These are phyloP conservation scores for Batillaria attramentaria DNA, from an alignment of 1,140 invertebrate species.

Conservation along the genomic window DNA sequence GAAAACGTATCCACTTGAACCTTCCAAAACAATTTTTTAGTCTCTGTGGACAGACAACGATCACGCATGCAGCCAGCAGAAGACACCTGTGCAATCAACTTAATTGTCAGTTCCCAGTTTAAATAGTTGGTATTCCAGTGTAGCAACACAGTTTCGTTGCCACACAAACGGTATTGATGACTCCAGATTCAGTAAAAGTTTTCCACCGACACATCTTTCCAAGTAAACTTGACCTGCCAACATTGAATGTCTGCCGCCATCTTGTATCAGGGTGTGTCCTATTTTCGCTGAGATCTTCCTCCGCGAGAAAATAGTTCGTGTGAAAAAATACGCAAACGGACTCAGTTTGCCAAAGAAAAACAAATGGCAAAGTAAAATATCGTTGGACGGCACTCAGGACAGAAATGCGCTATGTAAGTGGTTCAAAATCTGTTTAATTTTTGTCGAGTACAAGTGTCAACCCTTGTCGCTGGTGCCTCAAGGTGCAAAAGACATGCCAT, in stretches of 20 bases:
- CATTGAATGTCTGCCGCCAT: slow-evolving; percentile 21
- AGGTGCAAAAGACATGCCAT: slow-evolving; percentile 32
- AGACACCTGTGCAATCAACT: too few relatives aligned
- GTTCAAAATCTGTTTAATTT: not conserved
- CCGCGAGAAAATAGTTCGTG: slow-evolving; percentile 22
- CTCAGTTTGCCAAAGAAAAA: not conserved
- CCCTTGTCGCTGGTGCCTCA: not conserved
- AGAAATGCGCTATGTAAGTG: not conserved
- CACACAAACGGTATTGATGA: too few relatives aligned
- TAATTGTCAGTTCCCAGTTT: too few relatives aligned
- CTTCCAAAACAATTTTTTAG: too few relatives aligned
- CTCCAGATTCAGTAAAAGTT: too few relatives aligned
- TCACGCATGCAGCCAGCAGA: too few relatives aligned
- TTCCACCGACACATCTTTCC: slow-evolving; percentile 18
- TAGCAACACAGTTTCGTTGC: too few relatives aligned
- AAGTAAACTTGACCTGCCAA: slow-evolving; percentile 27
- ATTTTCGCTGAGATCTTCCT: slow-evolving; percentile 21
- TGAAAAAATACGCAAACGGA: not conserved
- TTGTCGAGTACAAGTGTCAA: not conserved
- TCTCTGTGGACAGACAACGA: too few relatives aligned
- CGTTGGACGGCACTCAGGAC: not conserved
- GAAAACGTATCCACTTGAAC: too few relatives aligned
- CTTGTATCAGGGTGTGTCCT: slow-evolving; percentile 33
- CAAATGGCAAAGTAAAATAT: not conserved
- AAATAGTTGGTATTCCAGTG: too few relatives aligned